Base-by-base conservation (phyloP, 2,888 invertebrate species). In the Cataglyphis cursor region DNA sequence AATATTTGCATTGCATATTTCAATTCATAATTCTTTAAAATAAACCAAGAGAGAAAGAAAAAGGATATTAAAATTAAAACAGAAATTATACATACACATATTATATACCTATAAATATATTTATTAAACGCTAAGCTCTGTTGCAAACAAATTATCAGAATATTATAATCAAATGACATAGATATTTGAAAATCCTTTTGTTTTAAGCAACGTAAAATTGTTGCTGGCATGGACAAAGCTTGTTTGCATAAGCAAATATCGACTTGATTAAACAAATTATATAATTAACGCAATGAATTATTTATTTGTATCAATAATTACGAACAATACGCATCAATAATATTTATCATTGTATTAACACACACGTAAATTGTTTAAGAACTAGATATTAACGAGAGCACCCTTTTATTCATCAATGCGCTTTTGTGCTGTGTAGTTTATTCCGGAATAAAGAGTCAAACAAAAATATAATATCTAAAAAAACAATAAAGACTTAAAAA, bases 251-350 rank as follows among this genome's bases (percentile, higher is more conserved):
- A 66, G 4, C 4, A 44, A 57, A 62, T 3, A 10, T 62, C 1
- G 18, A 48, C 4, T 24, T 2, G 5, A 51, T 35, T 9, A 28
- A 48, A n/a, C 41, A 41, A 57, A 61, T 44, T 21, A 51, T 61
- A 41, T 51, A 51, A 38, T 54, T 65, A 51, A 64, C 9, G 0
- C 12, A 24, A 75, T 18, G 15, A 76, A 76, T 65, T 54, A 41
- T 38, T 48, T 28, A 76, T 41, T 64, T 48, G 10, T 10, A 3
- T 54, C 18, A 35, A 18, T 18, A 68, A 68, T 38, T 41, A 68
- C 35, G 35, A 65, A 28, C 4, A 41, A 38, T 41, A 51, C 35
- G 3, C 15, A 18, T n/a, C 21, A 4, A 61, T 31, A n/a, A 64
- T 24, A 28, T 38, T 35, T 1, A 48, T 10, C 10, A 28, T 48